Evolutionary conservation across 2,797 vertebrate genomes (phyloP).

Genomic region (Halcyon badia): DNA sequence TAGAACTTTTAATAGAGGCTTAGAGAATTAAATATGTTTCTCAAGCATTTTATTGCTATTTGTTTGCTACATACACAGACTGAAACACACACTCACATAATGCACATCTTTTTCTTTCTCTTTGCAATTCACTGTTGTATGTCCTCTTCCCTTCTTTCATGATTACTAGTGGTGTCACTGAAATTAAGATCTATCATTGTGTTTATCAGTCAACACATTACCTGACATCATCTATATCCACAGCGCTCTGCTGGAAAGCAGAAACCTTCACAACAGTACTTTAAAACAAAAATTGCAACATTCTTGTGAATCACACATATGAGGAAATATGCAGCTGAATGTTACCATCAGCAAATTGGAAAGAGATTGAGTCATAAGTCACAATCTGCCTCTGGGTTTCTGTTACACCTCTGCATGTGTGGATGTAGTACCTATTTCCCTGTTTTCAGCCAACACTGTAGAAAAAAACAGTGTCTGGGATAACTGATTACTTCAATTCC

Average conservation of each 20-base stretch:
- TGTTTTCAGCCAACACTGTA: neutral
- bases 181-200: neutral
- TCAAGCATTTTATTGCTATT: neutral
- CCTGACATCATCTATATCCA: neutral
- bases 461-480: neutral
- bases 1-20: neutral
- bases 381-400: neutral
- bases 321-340: neutral
- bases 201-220: neutral
- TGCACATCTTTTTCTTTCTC: neutral
- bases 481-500: neutral
- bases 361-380: constrained; percentile 27
- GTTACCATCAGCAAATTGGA: neutral
- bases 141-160: neutral
- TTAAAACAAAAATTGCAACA: neutral
- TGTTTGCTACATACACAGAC: neutral
- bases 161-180: neutral
- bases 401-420: neutral
- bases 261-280: neutral
- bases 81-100: neutral
- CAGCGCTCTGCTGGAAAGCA: accelerated
- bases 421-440: neutral
- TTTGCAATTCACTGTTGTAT: neutral
- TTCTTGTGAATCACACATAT: neutral
- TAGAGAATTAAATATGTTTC: neutral